Evolutionary conservation across 2,888 invertebrate species (phyloP).

Genomic region (Drosophila gaucha): DNA sequence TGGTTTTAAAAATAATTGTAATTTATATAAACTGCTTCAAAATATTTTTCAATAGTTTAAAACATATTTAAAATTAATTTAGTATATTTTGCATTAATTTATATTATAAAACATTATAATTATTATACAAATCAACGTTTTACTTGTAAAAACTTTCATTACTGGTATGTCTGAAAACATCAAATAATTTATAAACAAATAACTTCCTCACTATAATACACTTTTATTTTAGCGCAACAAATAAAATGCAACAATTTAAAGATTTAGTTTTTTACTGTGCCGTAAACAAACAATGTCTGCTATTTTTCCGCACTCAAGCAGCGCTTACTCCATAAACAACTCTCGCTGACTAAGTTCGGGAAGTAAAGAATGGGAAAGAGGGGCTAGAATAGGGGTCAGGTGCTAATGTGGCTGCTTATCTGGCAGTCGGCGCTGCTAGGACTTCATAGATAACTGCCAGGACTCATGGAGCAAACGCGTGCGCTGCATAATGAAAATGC

Average conservation of each 20-base stretch:
- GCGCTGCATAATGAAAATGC: constrained; percentile 69
- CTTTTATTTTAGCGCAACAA: too few species aligned
- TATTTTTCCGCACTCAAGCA: constrained; percentile 4
- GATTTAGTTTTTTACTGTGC: constrained; percentile 6
- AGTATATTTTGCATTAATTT: too few species aligned
- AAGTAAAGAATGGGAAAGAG: neutral
- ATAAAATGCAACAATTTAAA: neutral
- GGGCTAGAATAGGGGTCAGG: constrained; percentile 4
- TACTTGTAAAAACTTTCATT: too few species aligned
- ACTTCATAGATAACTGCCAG: constrained; percentile 67
- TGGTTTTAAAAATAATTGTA: too few species aligned
- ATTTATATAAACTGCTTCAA: too few species aligned
- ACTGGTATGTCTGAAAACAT: too few species aligned
- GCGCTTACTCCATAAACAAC: constrained; percentile 27
- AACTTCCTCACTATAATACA: too few species aligned
- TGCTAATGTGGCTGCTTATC: constrained; percentile 59
- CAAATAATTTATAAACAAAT: too few species aligned
- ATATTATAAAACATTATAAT: too few species aligned
- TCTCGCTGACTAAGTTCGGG: constrained; percentile 18
- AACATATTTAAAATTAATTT: too few species aligned
- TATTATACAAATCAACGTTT: too few species aligned
- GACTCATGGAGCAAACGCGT: constrained; percentile 64
- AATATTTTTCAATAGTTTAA: too few species aligned
- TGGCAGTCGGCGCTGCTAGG: constrained; percentile 50
- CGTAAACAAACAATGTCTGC: constrained; percentile 8